Percentiles rank a stretch among this genome's conserved stretches.
Conservation (phyloP, 2,113 vertebrate species). For the Anguilla rostrata region DNA sequence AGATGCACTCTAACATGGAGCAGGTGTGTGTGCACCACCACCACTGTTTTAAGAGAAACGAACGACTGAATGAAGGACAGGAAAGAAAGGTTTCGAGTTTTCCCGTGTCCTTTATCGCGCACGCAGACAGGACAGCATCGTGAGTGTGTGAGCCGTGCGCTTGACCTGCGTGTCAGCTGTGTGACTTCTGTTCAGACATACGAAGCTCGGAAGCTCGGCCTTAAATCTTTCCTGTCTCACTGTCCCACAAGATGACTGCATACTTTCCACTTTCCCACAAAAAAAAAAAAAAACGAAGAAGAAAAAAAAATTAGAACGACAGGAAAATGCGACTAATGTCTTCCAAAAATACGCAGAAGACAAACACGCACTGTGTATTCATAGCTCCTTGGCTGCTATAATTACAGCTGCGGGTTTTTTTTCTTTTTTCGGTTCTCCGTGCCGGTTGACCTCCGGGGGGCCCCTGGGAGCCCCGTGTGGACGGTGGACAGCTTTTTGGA, state of each 20-base stretch:
- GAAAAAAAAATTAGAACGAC: constrained; percentile 35
- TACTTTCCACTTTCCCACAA: constrained; percentile 66
- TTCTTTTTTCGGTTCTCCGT: not conserved
- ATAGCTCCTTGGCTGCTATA: constrained; percentile 54
- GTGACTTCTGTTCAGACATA: not conserved
- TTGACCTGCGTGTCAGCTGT: not conserved
- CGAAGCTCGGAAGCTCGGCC: not conserved
- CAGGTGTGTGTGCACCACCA: too few relatives aligned
- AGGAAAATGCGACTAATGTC: constrained; percentile 49
- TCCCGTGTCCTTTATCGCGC: too few relatives aligned
- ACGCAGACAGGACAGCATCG: too few relatives aligned
- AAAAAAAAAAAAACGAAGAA: constrained; percentile 35
- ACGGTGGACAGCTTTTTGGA: constrained; percentile 45
- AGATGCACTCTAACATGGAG: too few relatives aligned
- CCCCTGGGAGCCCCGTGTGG: constrained; percentile 50
- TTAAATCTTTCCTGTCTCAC: constrained; percentile 36
- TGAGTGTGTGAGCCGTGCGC: not conserved
- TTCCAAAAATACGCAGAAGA: constrained; percentile 57
- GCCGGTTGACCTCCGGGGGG: constrained; percentile 42
- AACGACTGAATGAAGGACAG: not conserved
- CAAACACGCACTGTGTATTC: constrained; percentile 58
- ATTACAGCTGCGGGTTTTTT: constrained; percentile 35
- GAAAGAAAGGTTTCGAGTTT: not conserved
- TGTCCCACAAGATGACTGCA: constrained; percentile 54
- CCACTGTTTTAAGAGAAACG: not conserved